These are phyloP conservation scores for Caretta caretta DNA, from an alignment of 2,113 vertebrate species.

Conservation along the genomic window DNA sequence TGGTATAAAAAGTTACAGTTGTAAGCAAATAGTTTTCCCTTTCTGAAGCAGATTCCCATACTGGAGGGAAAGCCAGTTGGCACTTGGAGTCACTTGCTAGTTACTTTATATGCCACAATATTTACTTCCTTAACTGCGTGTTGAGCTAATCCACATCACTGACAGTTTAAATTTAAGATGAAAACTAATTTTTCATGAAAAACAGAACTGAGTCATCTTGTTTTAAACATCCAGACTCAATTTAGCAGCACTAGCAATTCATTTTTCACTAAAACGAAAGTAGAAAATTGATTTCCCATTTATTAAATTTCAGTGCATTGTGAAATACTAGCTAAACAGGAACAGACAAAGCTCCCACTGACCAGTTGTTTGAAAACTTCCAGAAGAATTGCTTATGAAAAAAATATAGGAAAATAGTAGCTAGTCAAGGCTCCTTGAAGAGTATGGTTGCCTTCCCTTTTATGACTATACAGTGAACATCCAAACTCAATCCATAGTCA, in stretches of 20 bases:
- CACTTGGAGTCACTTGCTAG: conserved; percentile 35
- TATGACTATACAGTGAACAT: neutral
- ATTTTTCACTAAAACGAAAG: neutral
- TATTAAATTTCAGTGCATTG: neutral
- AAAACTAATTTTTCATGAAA: conserved; percentile 61
- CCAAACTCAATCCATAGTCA: neutral
- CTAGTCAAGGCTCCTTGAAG: neutral
- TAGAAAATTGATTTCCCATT: neutral
- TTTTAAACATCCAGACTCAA: conserved; percentile 26
- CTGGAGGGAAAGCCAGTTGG: conserved; percentile 41
- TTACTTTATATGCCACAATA: conserved; percentile 53
- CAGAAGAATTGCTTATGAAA: neutral
- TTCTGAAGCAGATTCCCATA: neutral
- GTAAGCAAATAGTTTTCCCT: neutral
- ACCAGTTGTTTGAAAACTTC: neutral
- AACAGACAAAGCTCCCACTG: neutral
- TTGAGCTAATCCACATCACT: conserved; percentile 51
- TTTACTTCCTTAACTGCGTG: conserved; percentile 71
- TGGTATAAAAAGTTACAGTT: neutral
- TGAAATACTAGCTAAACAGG: neutral
- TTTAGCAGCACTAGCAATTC: neutral
- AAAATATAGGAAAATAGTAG: neutral
- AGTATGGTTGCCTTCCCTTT: neutral
- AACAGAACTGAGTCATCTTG: conserved; percentile 19
- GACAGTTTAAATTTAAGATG: conserved; percentile 43